Conservation (phyloP, 2,888 invertebrate genomes). For the Trichogramma evanescens region DNA sequence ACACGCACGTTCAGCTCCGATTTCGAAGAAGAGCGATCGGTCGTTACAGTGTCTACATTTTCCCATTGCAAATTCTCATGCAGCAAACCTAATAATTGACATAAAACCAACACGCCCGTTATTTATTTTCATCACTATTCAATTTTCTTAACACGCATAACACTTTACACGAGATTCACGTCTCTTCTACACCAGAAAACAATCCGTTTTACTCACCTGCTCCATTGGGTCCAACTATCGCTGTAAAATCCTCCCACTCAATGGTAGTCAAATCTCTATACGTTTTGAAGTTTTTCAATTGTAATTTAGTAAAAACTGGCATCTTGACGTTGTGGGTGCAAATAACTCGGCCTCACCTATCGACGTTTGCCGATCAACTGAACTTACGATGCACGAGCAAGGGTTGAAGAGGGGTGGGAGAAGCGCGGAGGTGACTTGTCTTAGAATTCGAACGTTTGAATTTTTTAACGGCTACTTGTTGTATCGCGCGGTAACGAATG, state of each 20-base stretch:
- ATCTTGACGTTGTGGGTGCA: background rate
- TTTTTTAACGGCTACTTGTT: too few relatives aligned
- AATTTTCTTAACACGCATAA: too few relatives aligned
- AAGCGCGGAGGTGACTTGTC: background rate
- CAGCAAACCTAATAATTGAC: too few relatives aligned
- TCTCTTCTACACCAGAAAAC: too few relatives aligned
- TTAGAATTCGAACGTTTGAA: background rate
- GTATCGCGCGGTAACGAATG: too few relatives aligned
- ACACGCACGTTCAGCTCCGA: too few relatives aligned
- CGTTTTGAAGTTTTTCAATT: constrained; percentile 98
- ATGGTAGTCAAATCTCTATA: constrained; percentile 88
- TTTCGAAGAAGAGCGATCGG: too few relatives aligned
- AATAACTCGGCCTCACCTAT: background rate
- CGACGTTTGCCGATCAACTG: background rate
- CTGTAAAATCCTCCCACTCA: constrained; percentile 81
- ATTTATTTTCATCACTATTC: too few relatives aligned
- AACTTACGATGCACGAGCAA: background rate
- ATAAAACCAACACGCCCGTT: too few relatives aligned
- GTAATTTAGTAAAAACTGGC: constrained; percentile 40
- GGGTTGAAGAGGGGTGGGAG: background rate
- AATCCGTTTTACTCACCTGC: constrained; percentile 60
- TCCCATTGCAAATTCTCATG: too few relatives aligned
- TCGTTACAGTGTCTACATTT: too few relatives aligned
- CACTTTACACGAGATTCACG: too few relatives aligned
- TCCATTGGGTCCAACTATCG: constrained; percentile 97